These are phyloP conservation scores for Gambelia wislizenii DNA, from an alignment of 2,797 vertebrate species.

Conservation along the genomic window DNA sequence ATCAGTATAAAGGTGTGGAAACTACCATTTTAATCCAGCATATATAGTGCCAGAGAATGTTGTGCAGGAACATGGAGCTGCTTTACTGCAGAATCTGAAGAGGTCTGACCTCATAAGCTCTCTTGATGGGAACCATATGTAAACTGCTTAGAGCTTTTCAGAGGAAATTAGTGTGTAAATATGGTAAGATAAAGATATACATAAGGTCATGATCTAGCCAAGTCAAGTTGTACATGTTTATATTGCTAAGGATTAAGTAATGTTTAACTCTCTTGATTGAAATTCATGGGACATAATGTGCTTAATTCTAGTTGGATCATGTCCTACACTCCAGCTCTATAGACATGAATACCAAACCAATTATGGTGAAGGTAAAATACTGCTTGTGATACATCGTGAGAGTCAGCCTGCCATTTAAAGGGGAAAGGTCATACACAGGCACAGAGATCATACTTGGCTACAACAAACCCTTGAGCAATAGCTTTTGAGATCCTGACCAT, in stretches of 20 bases:
- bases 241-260: neutral
- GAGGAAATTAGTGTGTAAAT: neutral
- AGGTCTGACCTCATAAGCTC: neutral
- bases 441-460: neutral
- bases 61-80: neutral
- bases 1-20: neutral
- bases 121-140: neutral
- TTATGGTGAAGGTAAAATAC: neutral
- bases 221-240: neutral
- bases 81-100: neutral
- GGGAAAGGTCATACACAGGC: neutral
- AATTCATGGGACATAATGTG: neutral
- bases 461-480: neutral
- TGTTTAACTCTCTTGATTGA: neutral
- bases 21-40: no score
- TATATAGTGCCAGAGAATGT: neutral
- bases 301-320: neutral
- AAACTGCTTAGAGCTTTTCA: neutral
- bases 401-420: neutral
- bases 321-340: no score
- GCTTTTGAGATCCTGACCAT: neutral
- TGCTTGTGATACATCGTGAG: neutral
- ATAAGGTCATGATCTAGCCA: neutral
- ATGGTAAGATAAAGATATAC: neutral
- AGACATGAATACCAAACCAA: neutral